phyloP scores from a whole-genome alignment of 2,888 invertebrate species.

The Synergus itoensis region DNA sequence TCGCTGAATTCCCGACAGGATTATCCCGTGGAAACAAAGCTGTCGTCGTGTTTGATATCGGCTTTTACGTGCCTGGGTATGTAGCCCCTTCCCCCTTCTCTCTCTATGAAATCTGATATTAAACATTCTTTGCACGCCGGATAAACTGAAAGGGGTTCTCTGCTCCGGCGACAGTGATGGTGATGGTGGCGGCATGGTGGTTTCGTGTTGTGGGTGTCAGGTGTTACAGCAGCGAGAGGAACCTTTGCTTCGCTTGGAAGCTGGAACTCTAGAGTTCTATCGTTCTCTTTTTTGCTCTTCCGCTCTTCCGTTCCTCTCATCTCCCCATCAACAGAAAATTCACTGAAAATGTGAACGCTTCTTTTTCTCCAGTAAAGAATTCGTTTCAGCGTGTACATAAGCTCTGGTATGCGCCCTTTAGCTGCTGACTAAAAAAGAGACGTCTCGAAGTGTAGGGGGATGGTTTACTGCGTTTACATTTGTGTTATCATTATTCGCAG shows the following conservation, averaged over 20 bases:
- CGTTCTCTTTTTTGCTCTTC: conserved; percentile 8
- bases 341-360: conserved; percentile 24
- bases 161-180: conserved; percentile 47
- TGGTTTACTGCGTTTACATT: conserved; percentile 1
- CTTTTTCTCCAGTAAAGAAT: conserved; percentile 9
- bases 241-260: conserved; percentile 22
- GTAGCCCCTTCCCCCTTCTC: conserved; percentile 52
- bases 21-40: conserved; percentile 75
- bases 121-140: conserved; percentile 60
- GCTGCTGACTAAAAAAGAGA: neutral
- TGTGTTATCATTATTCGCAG: neutral
- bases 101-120: conserved; percentile 59
- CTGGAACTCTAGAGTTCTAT: conserved; percentile 21
- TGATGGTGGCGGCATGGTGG: conserved; percentile 50
- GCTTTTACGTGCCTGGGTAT: conserved; percentile 67
- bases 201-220: conserved; percentile 57
- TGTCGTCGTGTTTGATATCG: conserved; percentile 75
- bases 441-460: neutral
- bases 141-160: conserved; percentile 55
- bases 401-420: conserved; percentile 28
- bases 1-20: conserved; percentile 71
- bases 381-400: conserved; percentile 15
- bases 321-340: conserved; percentile 29
- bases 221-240: conserved; percentile 50
- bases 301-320: neutral